Evolutionary conservation across 2,797 vertebrate genomes (phyloP).

Genomic region (Pseudochirops cupreus): DNA sequence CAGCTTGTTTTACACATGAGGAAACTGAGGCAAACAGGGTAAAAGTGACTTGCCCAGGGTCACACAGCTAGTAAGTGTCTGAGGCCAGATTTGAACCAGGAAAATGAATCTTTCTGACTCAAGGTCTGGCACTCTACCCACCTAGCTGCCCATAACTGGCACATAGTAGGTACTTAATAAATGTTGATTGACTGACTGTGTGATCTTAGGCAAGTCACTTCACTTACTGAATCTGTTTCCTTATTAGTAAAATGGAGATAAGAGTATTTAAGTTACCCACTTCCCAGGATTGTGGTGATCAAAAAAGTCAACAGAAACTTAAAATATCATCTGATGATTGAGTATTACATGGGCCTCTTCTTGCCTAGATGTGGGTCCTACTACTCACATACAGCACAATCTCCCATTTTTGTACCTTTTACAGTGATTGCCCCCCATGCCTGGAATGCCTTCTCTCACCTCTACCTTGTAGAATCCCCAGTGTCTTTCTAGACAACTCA

Average conservation of each 20-base stretch:
- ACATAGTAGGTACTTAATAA: neutral
- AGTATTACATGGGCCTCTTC: conserved; percentile 39
- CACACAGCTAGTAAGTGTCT: too few species aligned
- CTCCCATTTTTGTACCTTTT: neutral
- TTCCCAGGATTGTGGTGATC: neutral
- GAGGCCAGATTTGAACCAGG: too few species aligned
- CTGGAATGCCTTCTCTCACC: neutral
- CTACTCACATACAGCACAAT: neutral
- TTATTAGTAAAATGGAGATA: conserved; percentile 67
- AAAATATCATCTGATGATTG: neutral
- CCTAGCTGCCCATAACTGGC: neutral
- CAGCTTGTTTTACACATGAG: too few species aligned
- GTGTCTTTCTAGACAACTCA: neutral
- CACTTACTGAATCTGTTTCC: conserved; percentile 48
- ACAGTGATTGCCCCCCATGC: neutral
- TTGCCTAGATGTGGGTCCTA: neutral
- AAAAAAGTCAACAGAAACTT: neutral
- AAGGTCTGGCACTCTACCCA: too few species aligned
- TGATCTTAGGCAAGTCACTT: neutral
- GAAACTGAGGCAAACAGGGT: too few species aligned
- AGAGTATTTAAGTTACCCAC: neutral
- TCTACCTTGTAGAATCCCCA: neutral
- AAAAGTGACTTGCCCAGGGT: too few species aligned
- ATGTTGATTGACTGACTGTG: neutral
- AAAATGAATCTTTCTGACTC: too few species aligned